These are phyloP conservation scores for Thermophis baileyi DNA, from an alignment of 2,113 vertebrate species.

Conservation along the genomic window DNA sequence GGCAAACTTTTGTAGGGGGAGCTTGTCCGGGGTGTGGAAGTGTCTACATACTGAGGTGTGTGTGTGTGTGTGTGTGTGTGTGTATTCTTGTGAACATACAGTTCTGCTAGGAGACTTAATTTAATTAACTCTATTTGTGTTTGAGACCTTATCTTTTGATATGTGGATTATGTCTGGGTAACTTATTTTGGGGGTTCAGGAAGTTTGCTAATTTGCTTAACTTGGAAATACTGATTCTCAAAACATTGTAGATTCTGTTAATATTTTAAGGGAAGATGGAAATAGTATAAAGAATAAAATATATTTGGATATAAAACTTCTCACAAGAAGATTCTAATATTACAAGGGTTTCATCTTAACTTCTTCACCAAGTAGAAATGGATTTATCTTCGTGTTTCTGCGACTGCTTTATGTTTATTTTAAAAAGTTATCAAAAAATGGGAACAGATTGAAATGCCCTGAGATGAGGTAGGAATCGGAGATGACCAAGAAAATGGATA, in stretches of 20 bases:
- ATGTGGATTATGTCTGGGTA: not conserved
- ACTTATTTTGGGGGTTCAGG: not conserved
- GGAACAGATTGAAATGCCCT: not conserved
- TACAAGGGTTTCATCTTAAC: not conserved
- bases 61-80: too few relatives aligned
- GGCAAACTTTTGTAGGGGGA: not conserved
- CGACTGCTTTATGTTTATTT: not conserved
- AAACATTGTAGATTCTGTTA: not conserved
- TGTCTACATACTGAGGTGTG: not conserved
- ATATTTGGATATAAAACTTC: not conserved
- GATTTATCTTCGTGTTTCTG: not conserved
- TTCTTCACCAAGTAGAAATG: not conserved
- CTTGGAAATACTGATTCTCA: not conserved
- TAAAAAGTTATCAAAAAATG: not conserved
- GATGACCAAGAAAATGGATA: not conserved
- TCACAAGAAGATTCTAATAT: not conserved
- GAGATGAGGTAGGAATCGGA: not conserved
- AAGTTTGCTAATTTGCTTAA: not conserved
- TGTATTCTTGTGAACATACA: not conserved
- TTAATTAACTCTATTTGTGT: not conserved
- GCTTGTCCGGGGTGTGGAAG: not conserved
- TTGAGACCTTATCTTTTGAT: not conserved
- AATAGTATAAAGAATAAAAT: not conserved
- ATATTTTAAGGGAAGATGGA: not conserved
- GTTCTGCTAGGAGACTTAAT: not conserved